Base-by-base conservation (phyloP, 2,797 vertebrate species). In the Enteromius treurensis region DNA sequence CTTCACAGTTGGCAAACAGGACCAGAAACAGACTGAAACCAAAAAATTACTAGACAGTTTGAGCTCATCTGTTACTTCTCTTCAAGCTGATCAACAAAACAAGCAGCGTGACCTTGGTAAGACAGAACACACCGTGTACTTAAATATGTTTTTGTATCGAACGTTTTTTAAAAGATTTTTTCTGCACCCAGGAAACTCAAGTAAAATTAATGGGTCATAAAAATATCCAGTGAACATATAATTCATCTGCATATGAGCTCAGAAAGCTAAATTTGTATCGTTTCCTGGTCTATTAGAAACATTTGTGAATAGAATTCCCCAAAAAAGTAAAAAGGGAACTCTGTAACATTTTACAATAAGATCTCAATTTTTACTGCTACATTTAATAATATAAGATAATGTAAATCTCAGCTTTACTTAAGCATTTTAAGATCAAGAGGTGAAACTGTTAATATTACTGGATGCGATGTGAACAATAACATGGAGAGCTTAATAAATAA, bases 41-140 rank as follows among this genome's bases (percentile, higher is more conserved):
- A 37, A 58, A 26, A 4, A 7, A 21, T 0, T 45, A 19, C 8
- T 80, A 13, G 37, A 70, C 51, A 32, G 37, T 60, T 32, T 80
- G 15, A 55, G 29, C 23, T 21, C 34, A 10, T 55, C 78, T 21
- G 49, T 80, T 53, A 29, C 34, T 26, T 76, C 53, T 42, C 34
- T 76, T 26, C 74, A 42, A 4, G 40, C 65, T 55, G 65, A 70
- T 58, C 78, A 29, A n/a, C 65, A n/a, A 58, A 70, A 70, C 15
- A 70, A 32, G 17, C 78, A 58, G 13, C 1, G 15, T 42, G 51
- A 70, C 65, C 29, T 69, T 45, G 64, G 77, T 79, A 68, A 40
- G 32, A 68, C 0, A 17, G 4, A 42, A 17, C 15, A 10, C 6
- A 42, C 40, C 9, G 15, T 17, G 14, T 49, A 17, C 47, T 49